Evolutionary conservation across 2,888 invertebrate genomes (phyloP).

Genomic region (Dasysyrphus albostriatus): DNA sequence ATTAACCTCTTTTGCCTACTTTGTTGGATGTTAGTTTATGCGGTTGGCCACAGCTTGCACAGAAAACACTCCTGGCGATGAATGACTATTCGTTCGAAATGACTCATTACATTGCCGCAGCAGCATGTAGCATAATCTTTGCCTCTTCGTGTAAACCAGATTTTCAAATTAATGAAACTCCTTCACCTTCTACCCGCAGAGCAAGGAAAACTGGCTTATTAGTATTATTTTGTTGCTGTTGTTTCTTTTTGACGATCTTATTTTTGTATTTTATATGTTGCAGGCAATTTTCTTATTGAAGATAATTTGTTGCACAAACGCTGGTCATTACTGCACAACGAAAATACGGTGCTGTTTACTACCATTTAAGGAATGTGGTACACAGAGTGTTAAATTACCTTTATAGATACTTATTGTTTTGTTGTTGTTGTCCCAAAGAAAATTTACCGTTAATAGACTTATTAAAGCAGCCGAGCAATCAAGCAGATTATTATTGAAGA

Average conservation of each 20-base stretch:
- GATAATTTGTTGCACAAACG: conserved; percentile 75
- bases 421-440: conserved; percentile 46
- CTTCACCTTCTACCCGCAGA: conserved; percentile 69
- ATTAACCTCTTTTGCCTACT: conserved; percentile 10
- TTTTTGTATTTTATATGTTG: conserved; percentile 32
- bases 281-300: conserved; percentile 66
- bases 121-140: conserved; percentile 39
- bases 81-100: conserved; percentile 61
- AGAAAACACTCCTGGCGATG: conserved; percentile 66
- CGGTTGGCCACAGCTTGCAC: conserved; percentile 2
- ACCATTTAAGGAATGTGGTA: conserved; percentile 76
- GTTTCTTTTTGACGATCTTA: conserved; percentile 41
- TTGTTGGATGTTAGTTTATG: conserved; percentile 46
- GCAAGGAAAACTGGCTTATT: conserved; percentile 72
- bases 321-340: conserved; percentile 69
- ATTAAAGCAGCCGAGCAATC: conserved; percentile 57
- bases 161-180: conserved; percentile 75
- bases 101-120: conserved; percentile 65
- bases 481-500: conserved; percentile 29
- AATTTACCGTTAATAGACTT: conserved; percentile 68
- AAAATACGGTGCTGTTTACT: conserved; percentile 71
- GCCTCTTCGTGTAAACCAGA: conserved; percentile 74
- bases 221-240: conserved; percentile 59
- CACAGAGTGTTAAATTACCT: conserved; percentile 69
- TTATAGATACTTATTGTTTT: conserved; percentile 20